A percentile compares a stretch with the other conserved stretches of the same genome.
These are phyloP conservation scores for Mesitornis unicolor DNA, from an alignment of 2,113 vertebrate species.

Conservation along the genomic window DNA sequence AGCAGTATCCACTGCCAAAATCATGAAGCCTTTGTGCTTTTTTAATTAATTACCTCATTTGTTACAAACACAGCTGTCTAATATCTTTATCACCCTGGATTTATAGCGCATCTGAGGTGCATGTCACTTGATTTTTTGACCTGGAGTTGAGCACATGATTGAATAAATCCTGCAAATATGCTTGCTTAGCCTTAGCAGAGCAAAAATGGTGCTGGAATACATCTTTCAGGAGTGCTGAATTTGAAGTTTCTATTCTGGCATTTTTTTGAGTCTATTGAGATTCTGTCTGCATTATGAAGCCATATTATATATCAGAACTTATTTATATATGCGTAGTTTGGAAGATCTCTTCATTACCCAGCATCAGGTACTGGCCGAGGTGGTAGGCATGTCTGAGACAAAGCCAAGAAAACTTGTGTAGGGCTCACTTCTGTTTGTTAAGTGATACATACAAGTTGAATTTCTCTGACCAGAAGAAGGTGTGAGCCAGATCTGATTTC, in stretches of 20 bases:
- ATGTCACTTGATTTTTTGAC: neutral
- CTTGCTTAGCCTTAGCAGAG: too few relatives aligned
- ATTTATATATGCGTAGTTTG: neutral
- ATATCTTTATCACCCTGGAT: neutral
- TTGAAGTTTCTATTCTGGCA: neutral
- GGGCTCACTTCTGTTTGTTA: neutral
- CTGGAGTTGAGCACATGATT: neutral
- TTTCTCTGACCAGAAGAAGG: neutral
- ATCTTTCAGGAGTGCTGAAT: neutral
- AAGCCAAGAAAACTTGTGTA: neutral
- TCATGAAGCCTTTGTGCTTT: neutral
- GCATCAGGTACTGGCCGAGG: neutral
- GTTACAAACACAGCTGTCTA: neutral
- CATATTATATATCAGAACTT: neutral
- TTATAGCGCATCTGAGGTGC: neutral
- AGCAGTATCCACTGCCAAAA: neutral
- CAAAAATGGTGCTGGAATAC: neutral
- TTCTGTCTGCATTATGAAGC: neutral
- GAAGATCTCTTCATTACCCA: neutral
- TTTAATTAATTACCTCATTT: neutral
- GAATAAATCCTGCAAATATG: too few relatives aligned
- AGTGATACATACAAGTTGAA: rapidly evolving
- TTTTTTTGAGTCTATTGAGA: neutral
- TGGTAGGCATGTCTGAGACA: neutral
- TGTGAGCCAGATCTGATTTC: neutral